Evolutionary conservation across 2,113 vertebrate genomes (phyloP).

Genomic region (Silurus asotus): DNA sequence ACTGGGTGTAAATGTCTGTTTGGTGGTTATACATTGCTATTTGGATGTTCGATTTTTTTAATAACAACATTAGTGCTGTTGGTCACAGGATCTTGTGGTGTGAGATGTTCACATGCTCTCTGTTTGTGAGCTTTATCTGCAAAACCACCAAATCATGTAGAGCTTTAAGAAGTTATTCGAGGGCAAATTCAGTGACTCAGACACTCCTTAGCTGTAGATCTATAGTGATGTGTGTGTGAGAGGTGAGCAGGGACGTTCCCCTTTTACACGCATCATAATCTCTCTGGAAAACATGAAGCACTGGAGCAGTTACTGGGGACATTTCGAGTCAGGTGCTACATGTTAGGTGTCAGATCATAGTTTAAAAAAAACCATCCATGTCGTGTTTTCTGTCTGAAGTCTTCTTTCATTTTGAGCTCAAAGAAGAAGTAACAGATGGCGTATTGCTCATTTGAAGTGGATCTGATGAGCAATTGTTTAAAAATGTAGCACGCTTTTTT

Average conservation of each 20-base stretch:
- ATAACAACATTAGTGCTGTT: neutral
- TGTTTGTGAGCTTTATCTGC: neutral
- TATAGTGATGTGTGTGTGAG: neutral
- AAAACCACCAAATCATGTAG: neutral
- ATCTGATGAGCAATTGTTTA: neutral
- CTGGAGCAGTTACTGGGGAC: neutral
- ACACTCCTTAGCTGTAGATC: neutral
- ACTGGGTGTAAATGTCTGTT: neutral
- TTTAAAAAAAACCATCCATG: neutral
- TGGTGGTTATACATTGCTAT: neutral
- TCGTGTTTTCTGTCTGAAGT: neutral
- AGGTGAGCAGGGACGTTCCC: slow-evolving; percentile 1
- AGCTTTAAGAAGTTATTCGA: neutral
- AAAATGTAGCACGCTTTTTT: neutral
- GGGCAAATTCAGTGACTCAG: slow-evolving; percentile 17
- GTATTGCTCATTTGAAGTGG: neutral
- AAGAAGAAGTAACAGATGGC: neutral
- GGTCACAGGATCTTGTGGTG: neutral
- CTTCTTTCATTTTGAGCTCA: neutral
- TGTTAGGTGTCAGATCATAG: neutral
- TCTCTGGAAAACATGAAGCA: slow-evolving; percentile 3
- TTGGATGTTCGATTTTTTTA: neutral
- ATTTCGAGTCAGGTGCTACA: neutral
- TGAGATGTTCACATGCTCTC: neutral
- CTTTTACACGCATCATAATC: neutral